Percentiles rank a stretch among this genome's conserved stretches.
Conservation (phyloP, 2,888 invertebrate genomes). For the Stramonita haemastoma region DNA sequence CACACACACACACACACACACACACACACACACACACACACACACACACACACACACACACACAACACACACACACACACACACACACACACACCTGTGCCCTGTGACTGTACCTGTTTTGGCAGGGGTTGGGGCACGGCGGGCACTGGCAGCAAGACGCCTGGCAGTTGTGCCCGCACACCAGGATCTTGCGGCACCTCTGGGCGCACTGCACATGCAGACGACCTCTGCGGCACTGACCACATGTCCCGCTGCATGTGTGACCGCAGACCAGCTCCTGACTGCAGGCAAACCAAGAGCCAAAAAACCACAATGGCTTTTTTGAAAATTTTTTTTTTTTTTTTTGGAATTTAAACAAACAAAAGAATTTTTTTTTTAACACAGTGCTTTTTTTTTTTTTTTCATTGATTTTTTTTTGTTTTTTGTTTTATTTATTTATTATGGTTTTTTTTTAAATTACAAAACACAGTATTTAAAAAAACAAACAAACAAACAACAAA, state of each 20-base stretch:
- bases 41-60: background rate
- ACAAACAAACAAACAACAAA: too few relatives aligned
- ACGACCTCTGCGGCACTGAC: constrained; percentile 81
- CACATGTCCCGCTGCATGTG: constrained; percentile 73
- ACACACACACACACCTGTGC: background rate
- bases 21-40: background rate
- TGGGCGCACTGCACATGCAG: constrained; percentile 81
- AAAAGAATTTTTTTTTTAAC: too few relatives aligned
- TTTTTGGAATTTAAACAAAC: too few relatives aligned
- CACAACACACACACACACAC: background rate
- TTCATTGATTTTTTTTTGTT: too few relatives aligned
- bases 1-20: too few relatives aligned
- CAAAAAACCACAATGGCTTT: background rate
- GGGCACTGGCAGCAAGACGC: constrained; percentile 75
- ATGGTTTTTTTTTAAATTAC: too few relatives aligned
- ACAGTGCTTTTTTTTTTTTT: too few relatives aligned
- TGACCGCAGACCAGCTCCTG: constrained; percentile 62
- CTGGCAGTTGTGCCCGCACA: constrained; percentile 81
- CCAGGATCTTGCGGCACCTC: constrained; percentile 50
- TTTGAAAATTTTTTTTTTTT: too few relatives aligned
- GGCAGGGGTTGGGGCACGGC: background rate
- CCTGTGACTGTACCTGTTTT: constrained; percentile 14
- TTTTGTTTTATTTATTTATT: too few relatives aligned
- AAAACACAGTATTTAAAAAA: too few relatives aligned
- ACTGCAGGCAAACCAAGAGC: constrained; percentile 63